phyloP scores from a whole-genome alignment of 2,888 invertebrate genomes.

The Megalurothrips usitatus region DNA sequence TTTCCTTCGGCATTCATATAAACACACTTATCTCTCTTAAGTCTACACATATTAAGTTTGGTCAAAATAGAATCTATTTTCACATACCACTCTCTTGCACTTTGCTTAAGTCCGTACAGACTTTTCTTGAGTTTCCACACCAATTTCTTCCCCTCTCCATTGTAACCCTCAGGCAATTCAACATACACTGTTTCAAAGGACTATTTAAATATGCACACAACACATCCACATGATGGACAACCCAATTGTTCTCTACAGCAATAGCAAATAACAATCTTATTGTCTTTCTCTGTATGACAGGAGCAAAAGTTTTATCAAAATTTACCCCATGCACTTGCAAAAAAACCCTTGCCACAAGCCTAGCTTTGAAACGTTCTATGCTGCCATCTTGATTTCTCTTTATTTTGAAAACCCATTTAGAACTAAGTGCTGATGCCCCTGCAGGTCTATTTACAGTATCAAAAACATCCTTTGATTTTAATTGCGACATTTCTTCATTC shows the following conservation, averaged over 20 bases:
- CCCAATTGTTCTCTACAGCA: neutral
- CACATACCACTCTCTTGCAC: constrained; percentile 1
- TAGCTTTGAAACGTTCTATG: neutral
- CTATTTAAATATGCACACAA: neutral
- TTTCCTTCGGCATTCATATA: no score
- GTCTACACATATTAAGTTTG: no score
- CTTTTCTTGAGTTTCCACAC: neutral
- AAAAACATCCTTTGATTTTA: neutral
- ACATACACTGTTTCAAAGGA: neutral
- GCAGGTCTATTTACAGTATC: neutral
- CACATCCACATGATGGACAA: neutral
- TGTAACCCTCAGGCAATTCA: neutral
- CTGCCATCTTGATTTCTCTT: neutral
- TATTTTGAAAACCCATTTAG: neutral
- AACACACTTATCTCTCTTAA: no score
- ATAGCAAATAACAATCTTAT: neutral
- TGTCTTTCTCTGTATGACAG: neutral
- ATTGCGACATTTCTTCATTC: no score
- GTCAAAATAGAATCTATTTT: no score
- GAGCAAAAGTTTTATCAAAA: neutral
- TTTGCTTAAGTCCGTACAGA: neutral
- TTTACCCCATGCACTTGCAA: neutral
- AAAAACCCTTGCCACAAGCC: neutral
- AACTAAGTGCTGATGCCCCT: neutral
- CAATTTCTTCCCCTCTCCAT: neutral